These are phyloP conservation scores for Arnoldichthys spilopterus DNA, from an alignment of 2,797 vertebrate genomes.

Conservation along the genomic window DNA sequence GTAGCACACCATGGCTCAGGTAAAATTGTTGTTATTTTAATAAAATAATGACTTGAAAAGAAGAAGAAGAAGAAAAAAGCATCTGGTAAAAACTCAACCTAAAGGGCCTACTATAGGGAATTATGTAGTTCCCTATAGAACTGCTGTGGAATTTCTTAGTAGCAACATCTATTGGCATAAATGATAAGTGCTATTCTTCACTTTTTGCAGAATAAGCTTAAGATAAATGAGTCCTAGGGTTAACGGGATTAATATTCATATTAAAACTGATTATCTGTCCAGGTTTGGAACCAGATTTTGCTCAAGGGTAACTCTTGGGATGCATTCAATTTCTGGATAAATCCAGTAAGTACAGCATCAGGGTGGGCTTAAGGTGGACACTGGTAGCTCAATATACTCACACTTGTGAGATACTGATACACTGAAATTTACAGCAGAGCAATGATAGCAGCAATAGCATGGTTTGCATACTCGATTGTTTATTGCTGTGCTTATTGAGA, in stretches of 20 bases:
- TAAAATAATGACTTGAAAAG: neutral
- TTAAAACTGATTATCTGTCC: too few species aligned
- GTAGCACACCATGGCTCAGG: neutral
- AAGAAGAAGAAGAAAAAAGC: neutral
- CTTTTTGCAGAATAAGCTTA: too few species aligned
- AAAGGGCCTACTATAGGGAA: too few species aligned
- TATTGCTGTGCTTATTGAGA: slow-evolving; percentile 1
- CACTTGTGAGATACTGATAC: slow-evolving; percentile 11
- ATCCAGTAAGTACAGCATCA: too few species aligned
- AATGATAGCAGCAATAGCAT: too few species aligned
- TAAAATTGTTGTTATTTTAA: neutral
- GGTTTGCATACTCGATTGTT: neutral
- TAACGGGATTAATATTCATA: too few species aligned
- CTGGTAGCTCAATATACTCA: neutral
- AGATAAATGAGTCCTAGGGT: too few species aligned
- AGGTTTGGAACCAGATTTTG: too few species aligned
- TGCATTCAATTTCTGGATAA: too few species aligned
- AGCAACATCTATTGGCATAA: too few species aligned
- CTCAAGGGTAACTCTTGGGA: too few species aligned
- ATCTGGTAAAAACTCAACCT: neutral
- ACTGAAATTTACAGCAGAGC: slow-evolving; percentile 19
- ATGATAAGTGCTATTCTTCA: too few species aligned
- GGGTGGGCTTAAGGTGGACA: neutral
- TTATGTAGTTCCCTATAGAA: neutral
- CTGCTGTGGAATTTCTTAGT: neutral